Evolutionary conservation across 2,797 vertebrate genomes (phyloP).

Genomic region (Fistularia tabacaria): DNA sequence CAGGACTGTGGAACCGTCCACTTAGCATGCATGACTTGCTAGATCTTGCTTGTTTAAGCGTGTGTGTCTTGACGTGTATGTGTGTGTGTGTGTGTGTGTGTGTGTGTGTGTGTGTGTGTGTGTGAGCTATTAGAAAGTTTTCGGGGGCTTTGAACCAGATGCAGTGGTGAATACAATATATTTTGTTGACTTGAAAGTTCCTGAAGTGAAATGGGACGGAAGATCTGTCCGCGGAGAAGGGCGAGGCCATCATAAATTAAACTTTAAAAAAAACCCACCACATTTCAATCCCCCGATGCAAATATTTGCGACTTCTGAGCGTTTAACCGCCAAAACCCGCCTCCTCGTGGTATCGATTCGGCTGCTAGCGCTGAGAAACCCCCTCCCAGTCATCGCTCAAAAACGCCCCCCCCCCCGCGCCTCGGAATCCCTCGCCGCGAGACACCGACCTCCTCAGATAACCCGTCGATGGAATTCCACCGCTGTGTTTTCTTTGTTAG

Average conservation of each 20-base stretch:
- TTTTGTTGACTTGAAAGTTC: slow-evolving; percentile 61
- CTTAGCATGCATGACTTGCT: too few species aligned
- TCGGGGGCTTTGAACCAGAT: neutral
- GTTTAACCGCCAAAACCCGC: too few species aligned
- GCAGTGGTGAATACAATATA: slow-evolving; percentile 72
- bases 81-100: neutral
- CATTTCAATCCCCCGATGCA: too few species aligned
- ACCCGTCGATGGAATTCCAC: neutral
- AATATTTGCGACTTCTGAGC: too few species aligned
- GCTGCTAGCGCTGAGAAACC: too few species aligned
- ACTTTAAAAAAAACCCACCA: slow-evolving; percentile 53
- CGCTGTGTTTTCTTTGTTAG: slow-evolving; percentile 78
- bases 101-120: neutral
- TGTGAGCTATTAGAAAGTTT: neutral
- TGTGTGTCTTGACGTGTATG: too few species aligned
- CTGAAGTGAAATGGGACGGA: slow-evolving; percentile 69
- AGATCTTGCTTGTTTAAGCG: too few species aligned
- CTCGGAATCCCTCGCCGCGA: neutral
- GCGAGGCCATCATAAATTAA: neutral
- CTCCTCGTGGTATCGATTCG: too few species aligned
- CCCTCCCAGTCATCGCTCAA: neutral
- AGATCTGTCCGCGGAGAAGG: slow-evolving; percentile 63
- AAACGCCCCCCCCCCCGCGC: neutral
- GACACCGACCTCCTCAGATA: neutral
- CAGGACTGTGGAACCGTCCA: too few species aligned